A percentile compares a stretch with the other conserved stretches of the same genome.
These are phyloP conservation scores for Bombus picipes DNA, from an alignment of 1,140 invertebrate genomes.

Conservation along the genomic window DNA sequence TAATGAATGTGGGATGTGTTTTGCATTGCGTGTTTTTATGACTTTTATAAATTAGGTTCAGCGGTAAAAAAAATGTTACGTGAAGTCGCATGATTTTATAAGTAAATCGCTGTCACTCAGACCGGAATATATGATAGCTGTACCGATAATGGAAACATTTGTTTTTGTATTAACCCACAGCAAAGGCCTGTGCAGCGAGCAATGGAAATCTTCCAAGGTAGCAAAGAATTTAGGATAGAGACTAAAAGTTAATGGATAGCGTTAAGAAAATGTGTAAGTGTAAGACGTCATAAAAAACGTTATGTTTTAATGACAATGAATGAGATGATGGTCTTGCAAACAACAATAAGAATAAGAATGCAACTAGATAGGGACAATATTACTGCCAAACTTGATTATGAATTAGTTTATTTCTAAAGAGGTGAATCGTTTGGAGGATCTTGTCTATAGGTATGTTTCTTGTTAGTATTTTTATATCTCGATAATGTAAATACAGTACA, in stretches of 20 bases:
- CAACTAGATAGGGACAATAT: conserved; percentile 82
- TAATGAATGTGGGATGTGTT: conserved; percentile 32
- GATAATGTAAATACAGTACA: conserved; percentile 74
- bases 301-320: conserved; percentile 61
- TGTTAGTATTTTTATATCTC: conserved; percentile 82
- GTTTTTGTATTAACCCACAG: conserved; percentile 54
- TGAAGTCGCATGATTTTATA: conserved; percentile 50
- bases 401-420: conserved; percentile 77
- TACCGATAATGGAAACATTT: conserved; percentile 46
- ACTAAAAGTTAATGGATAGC: conserved; percentile 33
- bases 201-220: conserved; percentile 62
- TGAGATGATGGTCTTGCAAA: conserved; percentile 66
- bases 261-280: conserved; percentile 43
- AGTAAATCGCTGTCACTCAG: conserved; percentile 35
- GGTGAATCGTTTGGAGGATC: conserved; percentile 70
- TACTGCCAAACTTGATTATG: conserved; percentile 82
- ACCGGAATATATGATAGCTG: conserved; percentile 30
- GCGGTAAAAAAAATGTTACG: conserved; percentile 23
- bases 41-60: conserved; percentile 45
- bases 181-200: conserved; percentile 41
- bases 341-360: conserved; percentile 79
- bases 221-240: conserved; percentile 57
- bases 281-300: conserved; percentile 56
- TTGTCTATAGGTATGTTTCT: conserved; percentile 77
- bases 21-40: conserved; percentile 30